These are phyloP conservation scores for Macquaria ambigua DNA, from an alignment of 2,113 vertebrate species.

Conservation along the genomic window DNA sequence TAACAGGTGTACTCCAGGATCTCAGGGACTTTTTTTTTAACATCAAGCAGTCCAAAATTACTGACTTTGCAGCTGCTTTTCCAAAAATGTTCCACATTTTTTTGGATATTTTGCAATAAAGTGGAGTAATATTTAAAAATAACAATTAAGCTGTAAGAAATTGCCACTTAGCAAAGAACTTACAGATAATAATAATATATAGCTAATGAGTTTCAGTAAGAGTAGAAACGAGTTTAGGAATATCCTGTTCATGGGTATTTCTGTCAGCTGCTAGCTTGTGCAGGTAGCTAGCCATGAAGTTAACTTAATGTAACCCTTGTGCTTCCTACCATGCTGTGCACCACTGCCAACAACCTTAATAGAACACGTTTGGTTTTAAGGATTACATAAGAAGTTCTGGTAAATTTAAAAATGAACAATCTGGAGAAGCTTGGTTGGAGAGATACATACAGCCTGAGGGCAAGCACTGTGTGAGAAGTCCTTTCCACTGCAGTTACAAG, in stretches of 20 bases:
- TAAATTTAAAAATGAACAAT: neutral
- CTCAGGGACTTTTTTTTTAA: neutral
- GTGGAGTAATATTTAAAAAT: neutral
- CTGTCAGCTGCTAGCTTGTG: neutral
- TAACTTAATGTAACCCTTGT: neutral
- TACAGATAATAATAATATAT: neutral
- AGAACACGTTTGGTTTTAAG: slow-evolving; percentile 2
- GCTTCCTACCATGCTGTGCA: slow-evolving; percentile 5
- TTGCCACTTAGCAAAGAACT: neutral
- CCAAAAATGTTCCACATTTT: neutral
- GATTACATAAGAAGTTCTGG: slow-evolving; percentile 11
- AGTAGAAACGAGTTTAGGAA: neutral
- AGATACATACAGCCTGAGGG: neutral
- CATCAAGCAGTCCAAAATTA: neutral
- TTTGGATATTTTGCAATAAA: neutral
- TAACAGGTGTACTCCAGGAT: neutral
- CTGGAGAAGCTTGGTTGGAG: slow-evolving; percentile 3
- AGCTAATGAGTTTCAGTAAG: neutral
- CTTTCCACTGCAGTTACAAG: neutral
- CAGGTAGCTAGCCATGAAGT: neutral
- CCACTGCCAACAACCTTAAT: neutral
- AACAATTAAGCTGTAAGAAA: neutral
- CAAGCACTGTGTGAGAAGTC: neutral
- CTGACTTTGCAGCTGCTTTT: neutral
- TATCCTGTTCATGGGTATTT: neutral